A percentile compares a stretch with the other conserved stretches of the same genome.
phyloP scores from a whole-genome alignment of 2,888 invertebrate genomes.

The Luperina nickerlii region DNA sequence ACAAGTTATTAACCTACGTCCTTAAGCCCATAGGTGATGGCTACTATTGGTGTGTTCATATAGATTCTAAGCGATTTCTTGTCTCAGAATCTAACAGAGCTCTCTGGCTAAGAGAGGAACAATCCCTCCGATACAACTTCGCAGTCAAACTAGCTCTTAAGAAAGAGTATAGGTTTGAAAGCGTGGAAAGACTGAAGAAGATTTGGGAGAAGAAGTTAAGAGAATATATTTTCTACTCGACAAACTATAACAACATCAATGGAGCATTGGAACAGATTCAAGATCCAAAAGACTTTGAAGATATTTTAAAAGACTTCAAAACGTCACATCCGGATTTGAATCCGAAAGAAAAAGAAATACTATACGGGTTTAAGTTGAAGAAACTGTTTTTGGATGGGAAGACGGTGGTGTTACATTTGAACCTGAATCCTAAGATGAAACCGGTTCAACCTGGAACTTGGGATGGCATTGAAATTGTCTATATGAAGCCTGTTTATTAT shows the following conservation, averaged over 20 bases:
- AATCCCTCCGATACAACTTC: slow-evolving; percentile 75
- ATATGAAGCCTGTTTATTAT: slow-evolving; percentile 79
- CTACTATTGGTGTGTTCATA: slow-evolving; percentile 86
- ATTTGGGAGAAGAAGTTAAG: slow-evolving; percentile 78
- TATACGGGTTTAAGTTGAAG: slow-evolving; percentile 75
- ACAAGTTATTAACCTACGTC: slow-evolving; percentile 65
- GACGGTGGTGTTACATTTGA: slow-evolving; percentile 78
- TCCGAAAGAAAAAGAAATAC: slow-evolving; percentile 70
- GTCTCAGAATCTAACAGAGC: slow-evolving; percentile 79
- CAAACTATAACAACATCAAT: slow-evolving; percentile 74
- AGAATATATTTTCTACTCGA: slow-evolving; percentile 80
- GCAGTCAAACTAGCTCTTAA: slow-evolving; percentile 76
- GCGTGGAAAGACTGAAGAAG: slow-evolving; percentile 61
- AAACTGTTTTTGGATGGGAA: slow-evolving; percentile 78
- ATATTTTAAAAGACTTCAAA: slow-evolving; percentile 71
- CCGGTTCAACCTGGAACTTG: slow-evolving; percentile 77
- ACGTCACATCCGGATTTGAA: slow-evolving; percentile 63
- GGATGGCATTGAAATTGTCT: slow-evolving; percentile 75
- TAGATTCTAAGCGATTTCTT: slow-evolving; percentile 74
- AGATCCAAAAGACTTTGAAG: slow-evolving; percentile 63
- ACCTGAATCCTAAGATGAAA: slow-evolving; percentile 75
- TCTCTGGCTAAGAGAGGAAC: slow-evolving; percentile 78
- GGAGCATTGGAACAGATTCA: slow-evolving; percentile 61
- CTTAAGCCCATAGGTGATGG: slow-evolving; percentile 79
- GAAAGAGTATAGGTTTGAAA: slow-evolving; percentile 66